phyloP scores from a whole-genome alignment of 2,113 vertebrate genomes.

The Gambusia affinis region DNA sequence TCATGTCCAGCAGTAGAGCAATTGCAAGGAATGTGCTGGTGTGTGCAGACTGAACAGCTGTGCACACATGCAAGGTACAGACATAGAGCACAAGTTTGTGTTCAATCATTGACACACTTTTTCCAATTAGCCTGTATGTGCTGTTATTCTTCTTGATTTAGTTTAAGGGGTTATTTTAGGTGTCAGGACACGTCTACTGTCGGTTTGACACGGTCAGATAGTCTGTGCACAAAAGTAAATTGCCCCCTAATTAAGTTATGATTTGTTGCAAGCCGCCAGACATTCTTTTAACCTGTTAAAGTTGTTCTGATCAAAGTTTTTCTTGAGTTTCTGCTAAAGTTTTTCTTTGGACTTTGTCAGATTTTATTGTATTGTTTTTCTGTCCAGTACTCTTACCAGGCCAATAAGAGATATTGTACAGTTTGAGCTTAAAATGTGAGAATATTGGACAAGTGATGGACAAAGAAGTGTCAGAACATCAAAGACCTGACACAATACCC shows the following conservation, averaged over 20 bases:
- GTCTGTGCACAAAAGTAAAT: not conserved
- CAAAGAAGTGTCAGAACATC: not conserved
- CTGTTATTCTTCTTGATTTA: slow-evolving; percentile 49
- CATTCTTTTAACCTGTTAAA: too few relatives aligned
- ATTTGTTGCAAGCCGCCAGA: not conserved
- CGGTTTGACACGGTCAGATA: not conserved
- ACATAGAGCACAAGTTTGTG: slow-evolving; percentile 22
- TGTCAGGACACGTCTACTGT: slow-evolving; percentile 16
- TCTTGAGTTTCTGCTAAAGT: not conserved
- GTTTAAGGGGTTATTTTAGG: slow-evolving; percentile 37
- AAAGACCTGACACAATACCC: not conserved
- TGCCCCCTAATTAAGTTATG: not conserved
- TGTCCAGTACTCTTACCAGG: not conserved
- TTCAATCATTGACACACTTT: slow-evolving; percentile 62
- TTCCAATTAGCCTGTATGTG: slow-evolving; percentile 58
- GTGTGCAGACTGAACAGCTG: slow-evolving; percentile 50
- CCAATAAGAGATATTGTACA: not conserved
- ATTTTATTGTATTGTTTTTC: not conserved
- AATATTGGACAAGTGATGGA: not conserved
- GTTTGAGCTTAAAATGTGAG: not conserved
- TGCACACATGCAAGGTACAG: slow-evolving; percentile 36
- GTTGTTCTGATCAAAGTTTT: not conserved
- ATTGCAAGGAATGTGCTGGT: slow-evolving; percentile 52
- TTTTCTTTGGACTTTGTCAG: not conserved
- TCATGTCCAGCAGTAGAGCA: slow-evolving; percentile 61